These are phyloP conservation scores for Pediacus dermestoides DNA, from an alignment of 2,888 invertebrate species.

Conservation along the genomic window DNA sequence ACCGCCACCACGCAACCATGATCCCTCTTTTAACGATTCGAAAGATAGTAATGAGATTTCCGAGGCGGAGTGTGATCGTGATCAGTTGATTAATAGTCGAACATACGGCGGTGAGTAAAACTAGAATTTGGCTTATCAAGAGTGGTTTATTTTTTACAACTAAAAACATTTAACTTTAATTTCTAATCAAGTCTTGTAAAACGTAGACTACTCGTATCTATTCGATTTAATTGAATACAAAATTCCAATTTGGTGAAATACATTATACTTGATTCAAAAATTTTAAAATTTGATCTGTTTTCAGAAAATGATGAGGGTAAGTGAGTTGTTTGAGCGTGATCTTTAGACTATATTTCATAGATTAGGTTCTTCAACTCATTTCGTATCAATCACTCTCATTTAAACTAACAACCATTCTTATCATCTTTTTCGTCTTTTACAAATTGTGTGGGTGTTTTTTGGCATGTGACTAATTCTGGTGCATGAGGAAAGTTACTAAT, in stretches of 20 bases:
- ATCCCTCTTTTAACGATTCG: constrained; percentile 84
- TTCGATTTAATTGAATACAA: too few species aligned
- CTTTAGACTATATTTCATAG: constrained; percentile 33
- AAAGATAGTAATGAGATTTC: constrained; percentile 93
- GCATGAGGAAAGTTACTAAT: constrained; percentile 36
- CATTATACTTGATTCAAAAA: too few species aligned
- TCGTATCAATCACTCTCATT: constrained; percentile 10
- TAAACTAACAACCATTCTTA: constrained; percentile 4
- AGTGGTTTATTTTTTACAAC: constrained; percentile 3
- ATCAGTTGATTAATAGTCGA: constrained; percentile 70
- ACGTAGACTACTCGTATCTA: too few species aligned
- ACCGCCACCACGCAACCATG: constrained; percentile 81
- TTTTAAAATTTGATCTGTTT: constrained; percentile 40
- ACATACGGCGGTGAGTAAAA: constrained; percentile 75
- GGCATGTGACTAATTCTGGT: constrained; percentile 12
- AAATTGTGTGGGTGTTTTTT: constrained; percentile 19
- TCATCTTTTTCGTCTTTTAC: constrained; percentile 12
- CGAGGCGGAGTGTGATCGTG: constrained; percentile 88
- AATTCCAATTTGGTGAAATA: too few species aligned
- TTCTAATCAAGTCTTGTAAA: too few species aligned
- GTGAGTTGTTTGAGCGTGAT: constrained; percentile 43
- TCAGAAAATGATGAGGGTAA: constrained; percentile 52
- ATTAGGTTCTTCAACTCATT: constrained; percentile 23
- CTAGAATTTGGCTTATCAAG: neutral
- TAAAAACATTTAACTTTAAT: too few species aligned